Conservation (phyloP, 35 echinoderm and acorn worm species). For the Apostichopus japonicus region DNA sequence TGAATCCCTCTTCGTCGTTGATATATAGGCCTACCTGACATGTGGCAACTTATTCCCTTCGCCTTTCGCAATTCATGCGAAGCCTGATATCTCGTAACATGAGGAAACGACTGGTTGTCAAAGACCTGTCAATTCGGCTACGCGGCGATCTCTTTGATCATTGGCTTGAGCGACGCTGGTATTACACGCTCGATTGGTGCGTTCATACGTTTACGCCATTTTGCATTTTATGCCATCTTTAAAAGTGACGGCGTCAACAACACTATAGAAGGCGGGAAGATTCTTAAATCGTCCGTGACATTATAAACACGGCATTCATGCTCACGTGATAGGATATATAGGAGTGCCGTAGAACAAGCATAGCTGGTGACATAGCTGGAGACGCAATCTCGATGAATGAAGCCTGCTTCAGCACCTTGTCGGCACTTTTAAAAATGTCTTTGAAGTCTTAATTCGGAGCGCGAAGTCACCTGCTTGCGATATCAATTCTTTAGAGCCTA, state of each 20-base stretch:
- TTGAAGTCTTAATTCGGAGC: background rate
- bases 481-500: background rate
- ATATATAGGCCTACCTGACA: background rate
- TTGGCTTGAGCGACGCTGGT: background rate
- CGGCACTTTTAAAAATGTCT: background rate
- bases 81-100: background rate
- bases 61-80: background rate
- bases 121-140: conserved; percentile 1
- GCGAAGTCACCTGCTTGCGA: background rate
- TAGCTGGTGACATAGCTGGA: background rate
- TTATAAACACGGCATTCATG: background rate
- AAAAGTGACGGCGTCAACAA: background rate
- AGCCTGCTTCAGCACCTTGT: background rate
- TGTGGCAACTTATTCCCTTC: background rate
- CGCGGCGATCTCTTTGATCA: background rate
- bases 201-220: background rate
- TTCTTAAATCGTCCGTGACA: conserved; percentile 1
- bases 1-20: background rate
- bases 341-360: background rate
- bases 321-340: background rate
- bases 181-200: conserved; percentile 16
- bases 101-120: conserved; percentile 7
- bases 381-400: background rate
- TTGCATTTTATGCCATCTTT: conserved; percentile 11
- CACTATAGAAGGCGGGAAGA: background rate